Evolutionary conservation across 92 coral and sea anemone genomes (phyloP).

Genomic region (Epizoanthus scotinus): DNA sequence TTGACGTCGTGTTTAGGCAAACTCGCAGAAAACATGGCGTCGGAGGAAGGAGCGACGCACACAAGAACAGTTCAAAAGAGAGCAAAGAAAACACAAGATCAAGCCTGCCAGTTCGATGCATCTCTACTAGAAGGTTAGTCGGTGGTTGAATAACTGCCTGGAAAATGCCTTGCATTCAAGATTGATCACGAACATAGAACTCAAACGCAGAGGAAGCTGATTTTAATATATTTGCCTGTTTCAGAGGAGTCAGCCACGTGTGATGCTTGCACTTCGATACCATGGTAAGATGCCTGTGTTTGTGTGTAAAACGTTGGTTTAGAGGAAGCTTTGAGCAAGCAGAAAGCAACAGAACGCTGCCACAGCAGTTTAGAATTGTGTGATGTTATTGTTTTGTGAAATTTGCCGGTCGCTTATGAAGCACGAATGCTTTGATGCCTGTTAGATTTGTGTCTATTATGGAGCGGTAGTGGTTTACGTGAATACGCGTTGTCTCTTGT

Average conservation of each 20-base stretch:
- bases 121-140: constrained; percentile 92
- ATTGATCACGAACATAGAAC: constrained; percentile 10
- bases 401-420: constrained; percentile 37
- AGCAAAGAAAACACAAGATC: constrained; percentile 97
- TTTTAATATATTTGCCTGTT: constrained; percentile 49
- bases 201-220: constrained; percentile 43
- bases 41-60: constrained; percentile 91
- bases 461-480: neutral
- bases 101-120: constrained; percentile 99
- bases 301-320: constrained; percentile 3
- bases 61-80: constrained; percentile 88
- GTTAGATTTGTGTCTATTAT: constrained; percentile 8
- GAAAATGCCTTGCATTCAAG: neutral
- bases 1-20: constrained; percentile 78
- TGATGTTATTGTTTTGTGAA: constrained; percentile 46
- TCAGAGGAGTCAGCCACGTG: constrained; percentile 91
- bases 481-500: neutral
- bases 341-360: constrained; percentile 16
- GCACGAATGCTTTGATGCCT: constrained; percentile 19
- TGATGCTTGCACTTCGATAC: constrained; percentile 84
- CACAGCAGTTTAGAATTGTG: constrained; percentile 21
- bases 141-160: constrained; percentile 11
- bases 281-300: constrained; percentile 69
- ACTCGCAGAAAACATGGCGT: constrained; percentile 89
- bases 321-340: neutral